These are phyloP conservation scores for Ephestia elutella DNA, from an alignment of 1,140 invertebrate genomes.

Conservation along the genomic window DNA sequence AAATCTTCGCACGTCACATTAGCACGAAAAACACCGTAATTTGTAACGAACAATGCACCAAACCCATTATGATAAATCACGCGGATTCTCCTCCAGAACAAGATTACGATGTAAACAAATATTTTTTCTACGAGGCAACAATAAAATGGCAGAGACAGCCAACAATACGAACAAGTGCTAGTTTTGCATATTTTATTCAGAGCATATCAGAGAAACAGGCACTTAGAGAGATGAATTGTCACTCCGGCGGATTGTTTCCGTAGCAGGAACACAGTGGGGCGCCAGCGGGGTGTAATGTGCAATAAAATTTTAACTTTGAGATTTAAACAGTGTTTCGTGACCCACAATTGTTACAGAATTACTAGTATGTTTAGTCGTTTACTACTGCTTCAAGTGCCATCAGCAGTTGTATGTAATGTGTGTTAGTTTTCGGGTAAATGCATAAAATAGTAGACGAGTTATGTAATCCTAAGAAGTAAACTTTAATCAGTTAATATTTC, in stretches of 20 bases:
- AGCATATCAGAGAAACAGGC: constrained; percentile 26
- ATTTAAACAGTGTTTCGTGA: background rate
- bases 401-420: too few relatives aligned
- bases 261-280: constrained; percentile 4
- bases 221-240: constrained; percentile 53
- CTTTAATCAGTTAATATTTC: too few relatives aligned
- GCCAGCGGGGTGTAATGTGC: background rate
- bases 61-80: constrained; percentile 1
- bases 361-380: background rate
- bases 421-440: too few relatives aligned
- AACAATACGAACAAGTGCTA: constrained; percentile 30
- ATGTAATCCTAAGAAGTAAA: too few relatives aligned
- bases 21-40: background rate
- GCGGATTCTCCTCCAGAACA: background rate
- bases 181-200: constrained; percentile 37
- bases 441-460: too few relatives aligned
- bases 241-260: constrained; percentile 46
- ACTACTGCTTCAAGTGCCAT: too few relatives aligned
- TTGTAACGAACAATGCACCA: background rate
- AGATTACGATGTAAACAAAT: constrained; percentile 4
- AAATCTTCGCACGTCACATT: background rate
- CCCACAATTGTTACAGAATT: background rate
- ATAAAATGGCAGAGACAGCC: constrained; percentile 10
- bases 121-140: constrained; percentile 2
- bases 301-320: background rate